A percentile compares a stretch with the other conserved stretches of the same genome.
These are phyloP conservation scores for Lanius collurio DNA, from an alignment of 2,113 vertebrate species.

Conservation along the genomic window DNA sequence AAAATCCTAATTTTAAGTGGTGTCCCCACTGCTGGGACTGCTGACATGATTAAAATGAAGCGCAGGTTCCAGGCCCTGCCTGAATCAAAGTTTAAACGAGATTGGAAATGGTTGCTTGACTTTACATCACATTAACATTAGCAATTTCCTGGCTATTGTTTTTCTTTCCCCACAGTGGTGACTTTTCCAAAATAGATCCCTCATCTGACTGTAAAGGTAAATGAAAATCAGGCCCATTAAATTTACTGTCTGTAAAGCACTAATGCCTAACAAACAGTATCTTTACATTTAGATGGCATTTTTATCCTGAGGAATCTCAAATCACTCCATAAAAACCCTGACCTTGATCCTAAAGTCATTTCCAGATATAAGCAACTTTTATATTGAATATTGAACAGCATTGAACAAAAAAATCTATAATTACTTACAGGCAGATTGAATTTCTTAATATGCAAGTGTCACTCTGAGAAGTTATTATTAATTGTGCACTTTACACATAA, in stretches of 20 bases:
- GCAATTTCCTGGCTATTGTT: slow-evolving; percentile 65
- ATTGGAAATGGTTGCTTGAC: slow-evolving; percentile 62
- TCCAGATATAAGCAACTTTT: background rate
- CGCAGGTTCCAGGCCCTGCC: slow-evolving; percentile 34
- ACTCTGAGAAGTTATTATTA: background rate
- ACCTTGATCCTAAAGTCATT: slow-evolving; percentile 29
- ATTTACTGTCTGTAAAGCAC: slow-evolving; percentile 66
- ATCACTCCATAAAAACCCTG: slow-evolving; percentile 35
- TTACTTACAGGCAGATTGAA: background rate
- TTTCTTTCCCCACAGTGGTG: slow-evolving; percentile 56
- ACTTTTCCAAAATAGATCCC: slow-evolving; percentile 65
- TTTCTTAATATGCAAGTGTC: background rate
- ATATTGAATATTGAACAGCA: background rate
- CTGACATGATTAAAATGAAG: slow-evolving; percentile 61
- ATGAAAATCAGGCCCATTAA: slow-evolving; percentile 59
- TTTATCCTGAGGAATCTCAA: slow-evolving; percentile 55
- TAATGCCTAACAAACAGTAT: slow-evolving; percentile 60
- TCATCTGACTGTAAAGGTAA: slow-evolving; percentile 56
- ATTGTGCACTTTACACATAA: background rate
- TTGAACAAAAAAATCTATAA: background rate
- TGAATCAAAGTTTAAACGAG: slow-evolving; percentile 60
- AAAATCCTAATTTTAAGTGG: slow-evolving; percentile 32
- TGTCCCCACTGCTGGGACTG: slow-evolving; percentile 22
- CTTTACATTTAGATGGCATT: slow-evolving; percentile 67
- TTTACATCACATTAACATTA: slow-evolving; percentile 62